These are phyloP conservation scores for Rhingia campestris DNA, from an alignment of 2,888 invertebrate genomes.

Conservation along the genomic window DNA sequence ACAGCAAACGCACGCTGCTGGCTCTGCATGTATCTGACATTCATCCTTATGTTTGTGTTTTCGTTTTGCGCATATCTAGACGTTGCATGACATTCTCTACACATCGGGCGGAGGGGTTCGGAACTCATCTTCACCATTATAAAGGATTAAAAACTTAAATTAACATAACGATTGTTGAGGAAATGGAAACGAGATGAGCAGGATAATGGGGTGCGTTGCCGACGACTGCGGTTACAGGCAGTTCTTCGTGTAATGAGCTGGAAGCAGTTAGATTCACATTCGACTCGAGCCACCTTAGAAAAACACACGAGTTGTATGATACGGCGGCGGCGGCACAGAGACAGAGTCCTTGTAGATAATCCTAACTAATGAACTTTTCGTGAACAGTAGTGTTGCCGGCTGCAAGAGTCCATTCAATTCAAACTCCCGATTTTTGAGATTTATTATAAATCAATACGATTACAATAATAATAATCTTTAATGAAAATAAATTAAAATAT, in stretches of 20 bases:
- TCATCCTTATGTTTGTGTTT: constrained; percentile 47
- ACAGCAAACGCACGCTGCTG: constrained; percentile 27
- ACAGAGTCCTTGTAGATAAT: constrained; percentile 45
- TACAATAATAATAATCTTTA: no score
- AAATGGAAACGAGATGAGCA: constrained; percentile 9
- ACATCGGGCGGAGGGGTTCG: neutral
- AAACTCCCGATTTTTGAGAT: no score
- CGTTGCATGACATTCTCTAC: neutral
- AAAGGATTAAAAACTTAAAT: constrained; percentile 72
- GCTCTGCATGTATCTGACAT: constrained; percentile 50
- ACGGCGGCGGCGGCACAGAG: neutral
- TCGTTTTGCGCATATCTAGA: constrained; percentile 17
- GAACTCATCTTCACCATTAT: constrained; percentile 32
- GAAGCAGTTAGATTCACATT: constrained; percentile 18
- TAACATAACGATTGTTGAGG: constrained; percentile 60
- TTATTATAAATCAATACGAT: no score
- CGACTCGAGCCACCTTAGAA: constrained; percentile 7
- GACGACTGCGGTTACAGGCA: constrained; percentile 9
- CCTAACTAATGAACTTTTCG: constrained; percentile 66
- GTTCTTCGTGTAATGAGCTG: constrained; percentile 56
- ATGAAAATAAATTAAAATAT: no score
- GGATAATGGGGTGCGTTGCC: constrained; percentile 27
- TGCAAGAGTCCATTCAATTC: no score
- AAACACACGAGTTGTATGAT: constrained; percentile 27
- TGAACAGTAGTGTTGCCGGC: neutral